Conservation (phyloP, 2,113 vertebrate genomes). For the Capricornis sumatraensis region DNA sequence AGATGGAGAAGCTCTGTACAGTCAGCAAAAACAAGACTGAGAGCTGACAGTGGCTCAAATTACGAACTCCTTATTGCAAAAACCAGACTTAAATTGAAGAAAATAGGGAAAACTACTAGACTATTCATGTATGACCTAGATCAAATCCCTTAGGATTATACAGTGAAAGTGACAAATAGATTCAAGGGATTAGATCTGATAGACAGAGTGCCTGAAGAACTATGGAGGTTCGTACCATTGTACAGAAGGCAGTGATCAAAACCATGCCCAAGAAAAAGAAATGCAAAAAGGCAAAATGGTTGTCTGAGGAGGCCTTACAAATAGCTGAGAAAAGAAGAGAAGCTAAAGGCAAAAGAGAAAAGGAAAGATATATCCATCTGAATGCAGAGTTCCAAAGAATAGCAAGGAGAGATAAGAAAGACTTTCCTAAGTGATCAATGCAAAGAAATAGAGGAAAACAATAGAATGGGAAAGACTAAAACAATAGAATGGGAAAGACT, state of each 20-base stretch:
- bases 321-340: neutral
- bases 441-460: neutral
- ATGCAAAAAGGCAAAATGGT: neutral
- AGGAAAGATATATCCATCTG: neutral
- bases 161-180: neutral
- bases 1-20: neutral
- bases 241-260: neutral
- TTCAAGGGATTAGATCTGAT: neutral
- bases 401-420: neutral
- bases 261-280: neutral
- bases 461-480: neutral
- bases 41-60: neutral
- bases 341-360: neutral
- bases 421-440: neutral
- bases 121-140: neutral
- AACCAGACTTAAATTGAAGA: neutral
- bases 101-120: neutral
- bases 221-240: neutral
- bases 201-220: neutral
- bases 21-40: neutral
- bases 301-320: neutral
- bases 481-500: neutral
- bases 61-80: neutral
- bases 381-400: neutral
- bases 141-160: neutral